Conservation (phyloP, 2,113 vertebrate species). For the Struthidea cinerea region DNA sequence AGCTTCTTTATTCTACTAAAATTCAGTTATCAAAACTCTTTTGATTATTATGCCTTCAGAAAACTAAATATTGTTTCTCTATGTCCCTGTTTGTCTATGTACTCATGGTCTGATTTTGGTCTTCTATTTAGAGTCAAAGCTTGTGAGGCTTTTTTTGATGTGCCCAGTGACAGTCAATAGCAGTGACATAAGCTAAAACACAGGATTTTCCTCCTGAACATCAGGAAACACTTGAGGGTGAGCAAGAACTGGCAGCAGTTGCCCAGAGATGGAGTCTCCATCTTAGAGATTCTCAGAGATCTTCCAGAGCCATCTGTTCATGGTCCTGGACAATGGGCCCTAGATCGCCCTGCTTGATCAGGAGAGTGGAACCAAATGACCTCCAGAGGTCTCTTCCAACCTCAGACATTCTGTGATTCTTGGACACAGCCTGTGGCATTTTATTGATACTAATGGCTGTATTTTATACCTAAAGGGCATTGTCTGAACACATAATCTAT, state of each 20-base stretch:
- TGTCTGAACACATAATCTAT: background rate
- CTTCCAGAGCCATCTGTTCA: background rate
- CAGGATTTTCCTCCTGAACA: background rate
- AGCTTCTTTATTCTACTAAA: background rate
- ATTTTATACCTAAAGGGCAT: background rate
- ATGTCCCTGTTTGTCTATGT: background rate
- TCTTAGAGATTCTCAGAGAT: background rate
- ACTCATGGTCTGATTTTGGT: background rate
- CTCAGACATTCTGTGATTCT: background rate
- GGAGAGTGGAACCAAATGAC: background rate
- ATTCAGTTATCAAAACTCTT: background rate
- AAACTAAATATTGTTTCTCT: background rate
- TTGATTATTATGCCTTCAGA: background rate
- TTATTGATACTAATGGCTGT: background rate
- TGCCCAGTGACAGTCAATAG: background rate
- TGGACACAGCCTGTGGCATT: background rate
- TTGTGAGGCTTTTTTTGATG: background rate
- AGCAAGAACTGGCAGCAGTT: background rate
- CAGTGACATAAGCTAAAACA: background rate
- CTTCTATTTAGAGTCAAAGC: background rate
- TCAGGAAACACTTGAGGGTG: background rate
- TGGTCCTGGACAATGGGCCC: rapidly evolving
- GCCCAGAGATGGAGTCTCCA: background rate
- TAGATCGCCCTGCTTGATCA: background rate
- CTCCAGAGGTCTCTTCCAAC: background rate